Conservation (phyloP, 1,140 invertebrate genomes). For the Drosophila auraria region DNA sequence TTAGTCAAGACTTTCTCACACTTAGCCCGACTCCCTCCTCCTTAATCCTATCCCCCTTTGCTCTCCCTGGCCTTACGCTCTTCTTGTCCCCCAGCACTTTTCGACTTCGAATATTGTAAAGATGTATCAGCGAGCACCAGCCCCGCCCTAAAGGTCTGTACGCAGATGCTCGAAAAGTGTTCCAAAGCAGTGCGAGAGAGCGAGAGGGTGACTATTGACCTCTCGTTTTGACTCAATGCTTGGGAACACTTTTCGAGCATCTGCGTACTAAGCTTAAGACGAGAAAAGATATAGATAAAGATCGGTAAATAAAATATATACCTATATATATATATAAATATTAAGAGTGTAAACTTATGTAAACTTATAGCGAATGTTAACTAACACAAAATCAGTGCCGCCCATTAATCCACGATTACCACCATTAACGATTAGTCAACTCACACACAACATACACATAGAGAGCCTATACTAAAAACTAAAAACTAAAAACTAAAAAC, state of each 20-base stretch:
- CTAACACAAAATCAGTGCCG: slow-evolving; percentile 83
- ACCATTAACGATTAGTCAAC: slow-evolving; percentile 77
- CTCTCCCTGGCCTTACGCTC: not conserved
- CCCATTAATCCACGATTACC: slow-evolving; percentile 83
- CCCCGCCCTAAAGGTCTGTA: no score
- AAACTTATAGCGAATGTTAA: slow-evolving; percentile 77
- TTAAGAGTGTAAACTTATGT: slow-evolving; percentile 53
- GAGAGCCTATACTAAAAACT: slow-evolving; percentile 41
- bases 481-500: slow-evolving; percentile 13
- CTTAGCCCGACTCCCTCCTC: slow-evolving; percentile 28
- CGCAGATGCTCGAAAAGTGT: no score
- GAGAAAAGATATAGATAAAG: slow-evolving; percentile 22
- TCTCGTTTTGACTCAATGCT: no score
- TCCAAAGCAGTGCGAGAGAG: no score
- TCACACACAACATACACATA: slow-evolving; percentile 49
- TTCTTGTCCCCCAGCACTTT: slow-evolving; percentile 18
- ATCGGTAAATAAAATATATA: slow-evolving; percentile 32
- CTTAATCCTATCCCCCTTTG: not conserved
- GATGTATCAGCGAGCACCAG: slow-evolving; percentile 46
- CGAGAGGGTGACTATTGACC: no score
- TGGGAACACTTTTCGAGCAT: no score
- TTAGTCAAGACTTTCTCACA: slow-evolving; percentile 55
- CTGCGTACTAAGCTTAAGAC: no score
- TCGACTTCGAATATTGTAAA: slow-evolving; percentile 44
- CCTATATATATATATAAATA: slow-evolving; percentile 49